A percentile compares a stretch with the other conserved stretches of the same genome.
Evolutionary conservation across 64 coral and sea anemone genomes (phyloP).

Genomic region (Stichodactyla mertensii): DNA sequence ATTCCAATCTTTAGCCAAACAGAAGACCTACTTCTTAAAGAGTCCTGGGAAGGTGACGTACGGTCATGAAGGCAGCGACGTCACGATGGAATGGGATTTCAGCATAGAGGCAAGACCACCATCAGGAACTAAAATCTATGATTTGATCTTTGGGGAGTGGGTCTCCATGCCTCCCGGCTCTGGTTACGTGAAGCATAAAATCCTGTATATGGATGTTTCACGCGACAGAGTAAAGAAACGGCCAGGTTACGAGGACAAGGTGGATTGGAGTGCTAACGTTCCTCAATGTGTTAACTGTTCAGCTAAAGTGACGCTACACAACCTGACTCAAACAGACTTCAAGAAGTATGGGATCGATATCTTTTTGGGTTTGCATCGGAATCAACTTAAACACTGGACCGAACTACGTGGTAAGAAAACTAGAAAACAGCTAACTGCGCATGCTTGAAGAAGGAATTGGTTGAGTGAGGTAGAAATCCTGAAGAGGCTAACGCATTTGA

Average conservation of each 20-base stretch:
- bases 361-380: background rate
- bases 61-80: background rate
- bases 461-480: too few relatives aligned
- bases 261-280: background rate
- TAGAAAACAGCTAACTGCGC: background rate
- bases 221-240: background rate
- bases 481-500: too few relatives aligned
- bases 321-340: background rate
- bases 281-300: background rate
- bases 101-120: background rate
- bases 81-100: background rate
- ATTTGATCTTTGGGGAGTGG: background rate
- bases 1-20: background rate
- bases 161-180: background rate
- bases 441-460: background rate
- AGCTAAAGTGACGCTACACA: background rate
- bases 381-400: background rate
- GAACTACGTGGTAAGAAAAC: background rate
- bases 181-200: background rate
- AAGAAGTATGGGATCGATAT: conserved; percentile 5
- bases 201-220: background rate
- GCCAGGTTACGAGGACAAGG: background rate
- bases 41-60: background rate
- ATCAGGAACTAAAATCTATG: background rate
- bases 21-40: too few relatives aligned